These are phyloP conservation scores for Odobenus rosmarus DNA, from an alignment of 2,113 vertebrate genomes.

Conservation along the genomic window DNA sequence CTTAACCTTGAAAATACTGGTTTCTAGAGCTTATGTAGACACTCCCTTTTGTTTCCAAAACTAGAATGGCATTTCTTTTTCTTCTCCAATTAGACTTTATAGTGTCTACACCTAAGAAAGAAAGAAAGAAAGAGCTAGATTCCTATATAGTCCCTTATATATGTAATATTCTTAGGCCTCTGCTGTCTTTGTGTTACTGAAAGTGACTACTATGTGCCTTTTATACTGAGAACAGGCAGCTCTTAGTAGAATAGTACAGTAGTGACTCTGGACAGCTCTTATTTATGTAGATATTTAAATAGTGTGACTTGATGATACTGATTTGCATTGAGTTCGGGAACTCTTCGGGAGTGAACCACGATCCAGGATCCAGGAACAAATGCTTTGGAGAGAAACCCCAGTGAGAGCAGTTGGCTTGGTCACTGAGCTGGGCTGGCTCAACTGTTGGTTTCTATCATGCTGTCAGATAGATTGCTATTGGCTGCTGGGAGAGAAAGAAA, in stretches of 20 bases:
- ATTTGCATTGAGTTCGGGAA: not conserved
- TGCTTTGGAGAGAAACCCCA: not conserved
- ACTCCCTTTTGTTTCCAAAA: not conserved
- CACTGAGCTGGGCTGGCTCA: not conserved
- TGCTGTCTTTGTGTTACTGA: not conserved
- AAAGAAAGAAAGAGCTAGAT: not conserved
- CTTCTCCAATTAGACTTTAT: not conserved
- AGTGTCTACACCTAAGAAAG: not conserved
- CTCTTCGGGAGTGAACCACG: not conserved
- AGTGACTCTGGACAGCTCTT: not conserved
- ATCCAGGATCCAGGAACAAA: not conserved
- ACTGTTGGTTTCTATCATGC: not conserved
- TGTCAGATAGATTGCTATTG: not conserved
- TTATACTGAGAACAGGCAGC: not conserved
- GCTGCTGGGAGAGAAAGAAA: not conserved
- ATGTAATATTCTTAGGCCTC: not conserved
- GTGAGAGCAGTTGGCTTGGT: not conserved
- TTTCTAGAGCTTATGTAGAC: slow-evolving; percentile 10
- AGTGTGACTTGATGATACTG: not conserved
- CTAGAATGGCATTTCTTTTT: not conserved
- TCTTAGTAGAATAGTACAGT: not conserved
- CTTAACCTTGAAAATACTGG: slow-evolving; percentile 34
- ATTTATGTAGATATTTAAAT: not conserved
- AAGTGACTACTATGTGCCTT: not conserved
- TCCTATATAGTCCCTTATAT: not conserved